phyloP scores from a whole-genome alignment of 2,113 vertebrate genomes.

The Elgaria multicarinata region DNA sequence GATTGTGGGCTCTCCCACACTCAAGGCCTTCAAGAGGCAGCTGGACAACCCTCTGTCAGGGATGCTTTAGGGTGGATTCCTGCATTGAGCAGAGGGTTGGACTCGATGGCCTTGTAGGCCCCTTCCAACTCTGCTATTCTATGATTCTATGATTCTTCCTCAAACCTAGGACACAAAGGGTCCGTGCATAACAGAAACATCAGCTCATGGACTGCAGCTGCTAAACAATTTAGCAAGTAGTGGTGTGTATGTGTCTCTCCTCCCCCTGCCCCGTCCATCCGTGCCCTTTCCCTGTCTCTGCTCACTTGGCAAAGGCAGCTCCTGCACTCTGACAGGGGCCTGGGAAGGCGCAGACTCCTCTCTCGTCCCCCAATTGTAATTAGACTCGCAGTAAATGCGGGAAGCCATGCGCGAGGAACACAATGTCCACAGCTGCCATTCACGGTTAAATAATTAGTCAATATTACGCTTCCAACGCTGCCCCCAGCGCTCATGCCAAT shows the following conservation, averaged over 20 bases:
- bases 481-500: conserved; percentile 61
- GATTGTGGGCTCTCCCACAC: too few species aligned
- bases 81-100: too few species aligned
- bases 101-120: too few species aligned
- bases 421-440: conserved; percentile 77
- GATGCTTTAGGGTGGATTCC: too few species aligned
- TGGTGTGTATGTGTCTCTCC: neutral
- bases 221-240: conserved; percentile 15
- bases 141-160: too few species aligned
- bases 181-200: neutral
- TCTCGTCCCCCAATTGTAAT: conserved; percentile 60
- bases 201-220: conserved; percentile 37
- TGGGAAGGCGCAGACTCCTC: conserved; percentile 66
- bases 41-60: too few species aligned
- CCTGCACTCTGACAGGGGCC: conserved; percentile 45
- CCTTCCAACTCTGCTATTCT: too few species aligned
- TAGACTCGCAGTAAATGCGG: conserved; percentile 74
- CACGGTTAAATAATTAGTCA: conserved; percentile 77
- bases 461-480: conserved; percentile 68
- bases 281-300: conserved; percentile 33
- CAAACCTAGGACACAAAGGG: neutral
- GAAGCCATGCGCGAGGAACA: conserved; percentile 76
- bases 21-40: too few species aligned
- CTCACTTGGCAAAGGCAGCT: conserved; percentile 47
- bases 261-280: conserved; percentile 47